Base-by-base conservation (phyloP, 2,113 vertebrate genomes). In the Leucosticte australis region DNA sequence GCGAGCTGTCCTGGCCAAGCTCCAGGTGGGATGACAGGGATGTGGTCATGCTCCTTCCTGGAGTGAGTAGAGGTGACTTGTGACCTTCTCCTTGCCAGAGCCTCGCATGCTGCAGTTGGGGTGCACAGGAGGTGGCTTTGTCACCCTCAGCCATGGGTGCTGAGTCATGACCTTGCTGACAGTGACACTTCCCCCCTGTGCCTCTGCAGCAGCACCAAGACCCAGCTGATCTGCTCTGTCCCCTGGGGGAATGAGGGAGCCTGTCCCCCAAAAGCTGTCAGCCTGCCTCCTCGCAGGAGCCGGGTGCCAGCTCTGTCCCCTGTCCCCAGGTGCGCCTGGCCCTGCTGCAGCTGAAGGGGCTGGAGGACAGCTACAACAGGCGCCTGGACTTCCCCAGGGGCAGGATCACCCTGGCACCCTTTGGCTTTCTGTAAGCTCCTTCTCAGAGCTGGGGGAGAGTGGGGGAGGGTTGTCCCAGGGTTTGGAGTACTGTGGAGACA, bases 271-370 rank as follows among this genome's bases (percentile, higher is more conserved):
- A 28, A 63, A 26, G 4, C 39, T 47, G 30, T 37, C 7, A 1
- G 50, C 50, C n/a, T 2, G 9, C 11, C 35, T 62, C 24, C 14
- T 20, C 0, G 0, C 5, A 8, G 50, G 56, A 65, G n/a, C 37
- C 0, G 0, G 5, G 44, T 68, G 47, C 49, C 90, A 83, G 62
- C 87, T 49, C 47, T 79, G 83, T 93, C 52, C 75, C 94, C 13
- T 92, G 56, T 87, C 56, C 74, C 81, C 21, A 99, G 99, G 98
- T 99, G 47, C 98, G 55, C 52, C 98, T 99, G 96, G 98, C 97
- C 18, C 97, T 99, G 81, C 97, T 99, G 87, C 99, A 99, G 97
- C 97, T 99, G 89, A 98, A 99, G 91, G 99, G 99, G 47, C 97
- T 99, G 55, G 99, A 99, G 96, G 99, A 99, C 93, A 98, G 98